phyloP scores from a whole-genome alignment of 2,113 vertebrate species.

The Dasypus novemcinctus region DNA sequence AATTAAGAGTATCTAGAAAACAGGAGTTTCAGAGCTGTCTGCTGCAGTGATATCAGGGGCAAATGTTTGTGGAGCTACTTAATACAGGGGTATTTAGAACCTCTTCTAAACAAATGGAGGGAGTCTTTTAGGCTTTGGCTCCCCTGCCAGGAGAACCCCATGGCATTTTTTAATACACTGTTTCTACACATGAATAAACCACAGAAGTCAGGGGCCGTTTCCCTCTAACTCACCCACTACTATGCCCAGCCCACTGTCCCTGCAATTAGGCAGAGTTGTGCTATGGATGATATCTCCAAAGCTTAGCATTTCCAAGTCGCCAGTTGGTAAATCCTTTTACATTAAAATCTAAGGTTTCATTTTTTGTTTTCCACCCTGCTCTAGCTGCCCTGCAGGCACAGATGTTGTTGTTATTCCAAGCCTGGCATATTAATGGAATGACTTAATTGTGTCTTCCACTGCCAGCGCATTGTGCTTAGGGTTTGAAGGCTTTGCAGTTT shows the following conservation, averaged over 20 bases:
- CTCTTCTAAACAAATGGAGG: background rate
- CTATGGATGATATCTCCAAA: background rate
- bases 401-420: conserved; percentile 70
- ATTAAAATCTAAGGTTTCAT: conserved; percentile 62
- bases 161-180: background rate
- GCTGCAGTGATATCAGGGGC: background rate
- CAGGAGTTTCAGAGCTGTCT: background rate
- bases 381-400: conserved; percentile 33
- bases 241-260: background rate
- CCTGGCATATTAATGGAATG: conserved; percentile 68
- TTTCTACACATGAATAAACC: background rate
- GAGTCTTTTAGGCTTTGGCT: background rate
- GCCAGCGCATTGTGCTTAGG: conserved; percentile 70
- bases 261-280: background rate
- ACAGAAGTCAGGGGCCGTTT: background rate
- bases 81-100: background rate
- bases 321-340: conserved; percentile 14
- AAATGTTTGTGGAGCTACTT: background rate
- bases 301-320: background rate
- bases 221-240: background rate
- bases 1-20: background rate
- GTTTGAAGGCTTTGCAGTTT: conserved; percentile 56
- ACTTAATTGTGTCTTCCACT: conserved; percentile 21
- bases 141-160: background rate
- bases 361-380: conserved; percentile 47